A percentile compares a stretch with the other conserved stretches of the same genome.
Conservation (phyloP, 2,888 invertebrate genomes). For the Amitus sp. region DNA sequence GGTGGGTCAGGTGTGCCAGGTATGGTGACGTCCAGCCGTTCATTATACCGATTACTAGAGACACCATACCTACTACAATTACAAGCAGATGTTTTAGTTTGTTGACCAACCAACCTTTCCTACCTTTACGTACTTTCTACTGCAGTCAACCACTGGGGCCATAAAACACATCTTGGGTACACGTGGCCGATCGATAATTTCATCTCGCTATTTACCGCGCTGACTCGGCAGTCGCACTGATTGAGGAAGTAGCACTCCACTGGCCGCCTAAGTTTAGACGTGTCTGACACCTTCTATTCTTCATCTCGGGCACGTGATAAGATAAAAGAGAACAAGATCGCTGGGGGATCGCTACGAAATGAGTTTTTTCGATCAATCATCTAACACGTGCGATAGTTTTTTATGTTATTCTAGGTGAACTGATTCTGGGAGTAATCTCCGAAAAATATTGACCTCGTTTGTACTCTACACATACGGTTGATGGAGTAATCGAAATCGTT, state of each 20-base stretch:
- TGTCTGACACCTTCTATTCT: not conserved
- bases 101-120: not conserved
- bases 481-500: too few species aligned
- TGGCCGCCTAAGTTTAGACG: conserved; percentile 19
- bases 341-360: too few species aligned
- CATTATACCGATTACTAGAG: conserved; percentile 45
- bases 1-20: conserved; percentile 45
- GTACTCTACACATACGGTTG: too few species aligned
- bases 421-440: too few species aligned
- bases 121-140: conserved; percentile 20
- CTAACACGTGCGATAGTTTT: too few species aligned
- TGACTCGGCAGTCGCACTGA: conserved; percentile 3
- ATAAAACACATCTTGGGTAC: conserved; percentile 14
- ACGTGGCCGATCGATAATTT: conserved; percentile 14
- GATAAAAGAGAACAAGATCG: too few species aligned
- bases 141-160: conserved; percentile 29
- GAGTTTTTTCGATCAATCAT: too few species aligned
- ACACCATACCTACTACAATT: conserved; percentile 44
- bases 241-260: conserved; percentile 13
- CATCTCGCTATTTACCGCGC: not conserved
- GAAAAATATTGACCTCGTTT: too few species aligned
- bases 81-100: not conserved
- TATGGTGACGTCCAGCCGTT: conserved; percentile 51
- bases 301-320: conserved; percentile 5
- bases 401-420: too few species aligned